Evolutionary conservation across 2,888 invertebrate genomes (phyloP).

Genomic region (Noctua pronuba): DNA sequence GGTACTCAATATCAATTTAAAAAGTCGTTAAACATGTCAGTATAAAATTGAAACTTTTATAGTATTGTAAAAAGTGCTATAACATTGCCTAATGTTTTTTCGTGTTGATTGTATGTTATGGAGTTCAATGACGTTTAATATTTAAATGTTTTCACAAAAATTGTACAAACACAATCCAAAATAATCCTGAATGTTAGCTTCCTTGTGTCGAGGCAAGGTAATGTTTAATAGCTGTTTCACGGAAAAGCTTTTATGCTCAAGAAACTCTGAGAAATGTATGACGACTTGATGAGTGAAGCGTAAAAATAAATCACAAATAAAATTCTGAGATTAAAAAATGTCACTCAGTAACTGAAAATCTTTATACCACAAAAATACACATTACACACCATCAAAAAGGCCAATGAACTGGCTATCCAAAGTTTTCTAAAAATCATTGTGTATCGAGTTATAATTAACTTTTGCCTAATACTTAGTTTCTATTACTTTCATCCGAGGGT

Average conservation of each 20-base stretch:
- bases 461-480: background rate
- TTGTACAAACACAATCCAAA: background rate
- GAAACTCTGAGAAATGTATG: background rate
- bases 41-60: constrained; percentile 44
- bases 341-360: background rate
- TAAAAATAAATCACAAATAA: constrained; percentile 3
- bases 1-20: constrained; percentile 53
- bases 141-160: background rate
- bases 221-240: background rate
- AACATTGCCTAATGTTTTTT: constrained; percentile 26
- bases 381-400: too few relatives aligned
- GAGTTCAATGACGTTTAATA: background rate
- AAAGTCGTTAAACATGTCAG: constrained; percentile 57
- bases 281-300: background rate
- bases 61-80: constrained; percentile 25
- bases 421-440: background rate
- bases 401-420: background rate
- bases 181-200: constrained; percentile 3
- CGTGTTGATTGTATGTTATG: background rate
- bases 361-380: background rate
- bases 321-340: background rate
- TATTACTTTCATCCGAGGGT: constrained; percentile 20
- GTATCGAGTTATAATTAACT: background rate
- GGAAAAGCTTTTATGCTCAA: constrained; percentile 14
- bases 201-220: background rate